Evolutionary conservation across 2,113 vertebrate species (phyloP).

Genomic region (Urocolius indicus): DNA sequence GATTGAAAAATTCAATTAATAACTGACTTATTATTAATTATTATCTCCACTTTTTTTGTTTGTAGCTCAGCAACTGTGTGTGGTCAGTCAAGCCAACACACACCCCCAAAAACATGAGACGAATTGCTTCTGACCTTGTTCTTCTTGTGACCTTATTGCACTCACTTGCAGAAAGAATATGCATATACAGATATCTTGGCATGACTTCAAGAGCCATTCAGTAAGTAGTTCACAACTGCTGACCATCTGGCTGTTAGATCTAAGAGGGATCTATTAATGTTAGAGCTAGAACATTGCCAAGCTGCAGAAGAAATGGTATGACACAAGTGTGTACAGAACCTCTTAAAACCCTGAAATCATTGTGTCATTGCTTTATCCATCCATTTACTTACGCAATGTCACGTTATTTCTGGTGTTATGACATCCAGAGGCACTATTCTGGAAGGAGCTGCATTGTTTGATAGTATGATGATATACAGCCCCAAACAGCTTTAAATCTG

Average conservation of each 20-base stretch:
- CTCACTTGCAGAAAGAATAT: slow-evolving; percentile 33
- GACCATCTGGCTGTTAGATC: slow-evolving; percentile 65
- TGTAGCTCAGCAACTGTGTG: neutral
- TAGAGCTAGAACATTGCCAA: slow-evolving; percentile 4
- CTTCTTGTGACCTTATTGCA: slow-evolving; percentile 43
- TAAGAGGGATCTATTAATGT: slow-evolving; percentile 39
- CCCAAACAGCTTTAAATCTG: neutral
- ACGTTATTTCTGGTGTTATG: neutral
- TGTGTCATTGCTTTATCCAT: neutral
- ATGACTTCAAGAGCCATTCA: slow-evolving; percentile 13
- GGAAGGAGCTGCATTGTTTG: neutral
- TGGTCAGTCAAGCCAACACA: neutral
- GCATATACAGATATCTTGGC: slow-evolving; percentile 25
- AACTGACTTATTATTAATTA: neutral
- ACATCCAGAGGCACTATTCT: neutral
- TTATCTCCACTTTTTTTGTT: neutral
- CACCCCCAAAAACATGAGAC: neutral
- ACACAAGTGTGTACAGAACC: neutral
- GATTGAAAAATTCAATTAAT: slow-evolving; percentile 13
- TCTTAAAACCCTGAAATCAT: neutral
- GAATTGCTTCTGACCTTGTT: slow-evolving; percentile 37
- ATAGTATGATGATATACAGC: neutral
- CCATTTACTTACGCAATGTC: neutral
- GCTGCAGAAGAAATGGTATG: slow-evolving; percentile 13
- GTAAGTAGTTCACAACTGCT: slow-evolving; percentile 56